Base-by-base conservation (phyloP, 2,888 invertebrate genomes). In the Epirrhoe alternata region DNA sequence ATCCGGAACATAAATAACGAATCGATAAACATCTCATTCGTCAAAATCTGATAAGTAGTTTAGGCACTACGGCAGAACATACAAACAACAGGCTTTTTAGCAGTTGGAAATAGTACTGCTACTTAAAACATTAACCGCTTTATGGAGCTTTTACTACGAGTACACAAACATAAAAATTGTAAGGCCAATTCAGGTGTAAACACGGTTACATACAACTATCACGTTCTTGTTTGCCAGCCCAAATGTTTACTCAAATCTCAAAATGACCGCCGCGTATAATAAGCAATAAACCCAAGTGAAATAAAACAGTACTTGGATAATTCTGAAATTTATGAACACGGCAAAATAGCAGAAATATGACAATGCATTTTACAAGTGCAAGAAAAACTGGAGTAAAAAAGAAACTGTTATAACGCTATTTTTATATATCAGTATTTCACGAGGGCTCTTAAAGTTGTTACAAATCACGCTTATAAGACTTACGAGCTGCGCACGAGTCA, bases 201-300 rank as follows among this genome's bases (percentile, higher is more conserved):
- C 47, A 64, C 31, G 61, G 69, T 69, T 62, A 69, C 57, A 38
- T 62, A 69, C 57, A 38, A 30, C 53, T 24, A 24, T 24, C 35
- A 57, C 57, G 53, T 61, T 33, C 61, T 59, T 71, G 59, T 69
- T 69, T 65, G 63, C 70, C n/a, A 64, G 61, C 66, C 47, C 62
- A 47, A 66, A 70, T 72, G 56, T 72, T 71, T 71, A 64, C 66
- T 56, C 45, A 72, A 71, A 69, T 72, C 72, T 74, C 66, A 69
- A 69, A 69, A 64, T 56, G 52, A 69, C 65, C 17, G 66, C 33
- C 54, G 57, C 49, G 52, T 61, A 68, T 68, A 54, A 62, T 68
- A 65, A 69, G 65, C 54, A 64, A 66, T 68, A 66, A 71, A 64
- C 62, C 55, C 55, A 60, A 66, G 60, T 45, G 64, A 60, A 62